Evolutionary conservation across 1,140 invertebrate species (phyloP), one percentile per base, ranked within the genome.

Genomic region (Drosophila busckii): DNA sequence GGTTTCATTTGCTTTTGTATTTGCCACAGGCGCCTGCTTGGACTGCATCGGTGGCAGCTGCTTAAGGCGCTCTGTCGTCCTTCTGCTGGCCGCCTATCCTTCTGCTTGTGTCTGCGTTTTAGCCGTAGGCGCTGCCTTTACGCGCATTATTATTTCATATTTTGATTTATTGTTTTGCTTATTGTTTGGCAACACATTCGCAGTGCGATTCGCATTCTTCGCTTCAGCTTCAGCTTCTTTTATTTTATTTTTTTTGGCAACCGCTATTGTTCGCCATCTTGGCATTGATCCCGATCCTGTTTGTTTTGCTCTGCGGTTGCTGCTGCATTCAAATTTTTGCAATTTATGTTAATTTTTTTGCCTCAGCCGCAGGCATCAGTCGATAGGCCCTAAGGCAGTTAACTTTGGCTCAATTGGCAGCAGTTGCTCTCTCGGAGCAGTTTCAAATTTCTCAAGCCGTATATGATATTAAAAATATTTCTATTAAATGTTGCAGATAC

Each of bases 91-190:
- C 42, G 53, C 38, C 48, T 52, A 16, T 10, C 13, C 29, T 6
- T 23, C 28, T 31, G 22, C 15, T 12, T 25, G 26, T 46, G 9
- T 20, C 29, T 31, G 31, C 20, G 15, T 9, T 38, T 38, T 29
- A n/a, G 49, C 49, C 56, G 29, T 40, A 38, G 34, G 41, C 58
- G 26, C 32, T 37, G 20, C 20, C 31, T 44, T 26, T n/a, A n/a
- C n/a, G n/a, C 28, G 42, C 52, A 80, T 80, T 78, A 78, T 80
- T 80, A 78, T 78, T 78, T 78, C 71, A 78, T 78, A 80, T 80
- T 78, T 78, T 78, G 71, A 78, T 78, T 78, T 78, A 78, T 78
- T 78, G 73, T 78, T 80, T 80, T 56, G 71, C 73, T 80, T 73
- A 78, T 78, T 78, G 71, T 80, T 78, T 78, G 68, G 56, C 70